A percentile compares a stretch with the other conserved stretches of the same genome.
Evolutionary conservation across 2,113 vertebrate species (phyloP).

Genomic region (Oreochromis spilurus): DNA sequence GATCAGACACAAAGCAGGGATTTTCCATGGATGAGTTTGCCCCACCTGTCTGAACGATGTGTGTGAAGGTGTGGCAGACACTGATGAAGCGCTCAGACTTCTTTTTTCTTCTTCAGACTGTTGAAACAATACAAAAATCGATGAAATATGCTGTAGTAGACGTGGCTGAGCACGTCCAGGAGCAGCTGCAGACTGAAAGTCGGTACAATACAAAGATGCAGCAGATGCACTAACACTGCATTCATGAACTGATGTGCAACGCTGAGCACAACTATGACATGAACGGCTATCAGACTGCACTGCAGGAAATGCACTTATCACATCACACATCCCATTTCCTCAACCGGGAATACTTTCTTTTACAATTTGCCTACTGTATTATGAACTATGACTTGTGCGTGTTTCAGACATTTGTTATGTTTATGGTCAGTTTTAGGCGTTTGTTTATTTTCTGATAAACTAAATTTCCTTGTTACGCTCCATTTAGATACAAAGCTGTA

Average conservation of each 20-base stretch:
- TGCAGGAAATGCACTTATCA: slow-evolving; percentile 41
- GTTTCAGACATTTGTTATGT: not conserved
- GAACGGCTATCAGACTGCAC: not conserved
- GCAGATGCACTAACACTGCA: not conserved
- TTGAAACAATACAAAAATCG: not conserved
- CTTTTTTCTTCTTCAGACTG: not conserved
- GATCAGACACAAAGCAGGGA: not conserved
- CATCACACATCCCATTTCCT: not conserved
- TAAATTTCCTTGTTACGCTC: not conserved
- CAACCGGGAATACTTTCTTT: not conserved
- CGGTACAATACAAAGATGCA: not conserved
- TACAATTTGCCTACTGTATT: not conserved
- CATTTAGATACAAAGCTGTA: not conserved
- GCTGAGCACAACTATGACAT: not conserved
- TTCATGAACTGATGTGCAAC: not conserved
- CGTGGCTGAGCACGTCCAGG: not conserved
- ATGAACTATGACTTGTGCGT: too few species aligned
- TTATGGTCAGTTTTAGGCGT: rapidly evolving
- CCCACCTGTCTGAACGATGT: not conserved
- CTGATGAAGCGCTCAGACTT: not conserved
- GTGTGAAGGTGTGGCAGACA: not conserved
- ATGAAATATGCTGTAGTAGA: not conserved
- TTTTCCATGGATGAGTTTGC: not conserved
- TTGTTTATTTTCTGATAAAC: not conserved
- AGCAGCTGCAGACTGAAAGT: not conserved